Percentiles rank a stretch among this genome's conserved stretches.
These are phyloP conservation scores for Tamandua tetradactyla DNA, from an alignment of 2,797 vertebrate species.

Conservation along the genomic window DNA sequence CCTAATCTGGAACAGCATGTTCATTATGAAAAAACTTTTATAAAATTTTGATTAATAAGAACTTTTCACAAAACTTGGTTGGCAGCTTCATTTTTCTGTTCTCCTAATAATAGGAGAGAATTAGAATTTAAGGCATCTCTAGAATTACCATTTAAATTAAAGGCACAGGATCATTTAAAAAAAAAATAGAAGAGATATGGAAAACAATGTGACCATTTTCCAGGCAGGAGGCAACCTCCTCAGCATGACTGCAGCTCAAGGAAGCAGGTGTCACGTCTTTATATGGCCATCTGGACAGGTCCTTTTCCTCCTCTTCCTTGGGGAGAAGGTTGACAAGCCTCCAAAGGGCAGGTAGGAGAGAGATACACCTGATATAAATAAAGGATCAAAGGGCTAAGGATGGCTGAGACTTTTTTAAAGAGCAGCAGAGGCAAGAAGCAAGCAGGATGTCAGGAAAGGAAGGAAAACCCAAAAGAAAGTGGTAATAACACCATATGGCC, in stretches of 20 bases:
- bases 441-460: background rate
- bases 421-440: conserved; percentile 7
- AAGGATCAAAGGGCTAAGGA: background rate
- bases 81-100: conserved; percentile 7
- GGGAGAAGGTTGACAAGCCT: conserved; percentile 13
- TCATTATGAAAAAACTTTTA: background rate
- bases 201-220: background rate
- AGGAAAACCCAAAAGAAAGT: background rate
- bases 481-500: conserved; percentile 22
- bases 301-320: background rate
- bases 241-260: background rate
- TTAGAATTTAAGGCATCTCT: conserved; percentile 24
- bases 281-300: conserved; percentile 49
- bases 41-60: background rate
- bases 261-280: conserved; percentile 51
- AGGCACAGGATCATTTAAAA: background rate
- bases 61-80: background rate
- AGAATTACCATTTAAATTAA: conserved; percentile 21
- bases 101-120: background rate
- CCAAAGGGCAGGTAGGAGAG: background rate
- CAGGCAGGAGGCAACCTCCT: background rate
- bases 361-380: background rate
- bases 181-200: background rate
- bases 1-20: background rate
- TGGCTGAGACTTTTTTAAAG: background rate